Percentiles rank a stretch among this genome's conserved stretches.
Conservation (phyloP, 2,888 invertebrate species). For the Drosophila anceps region DNA sequence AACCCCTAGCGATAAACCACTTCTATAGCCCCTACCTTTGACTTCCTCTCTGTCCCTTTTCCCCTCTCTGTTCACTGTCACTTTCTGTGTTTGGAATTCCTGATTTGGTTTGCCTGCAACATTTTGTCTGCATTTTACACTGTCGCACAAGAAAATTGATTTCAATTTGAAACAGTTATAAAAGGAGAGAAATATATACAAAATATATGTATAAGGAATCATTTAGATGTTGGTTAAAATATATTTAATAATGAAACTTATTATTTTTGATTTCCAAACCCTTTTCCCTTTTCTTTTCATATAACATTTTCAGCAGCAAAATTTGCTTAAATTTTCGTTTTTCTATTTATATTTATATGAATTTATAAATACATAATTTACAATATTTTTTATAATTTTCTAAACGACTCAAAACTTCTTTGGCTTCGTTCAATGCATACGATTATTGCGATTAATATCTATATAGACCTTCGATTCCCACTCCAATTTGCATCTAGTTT, state of each 20-base stretch:
- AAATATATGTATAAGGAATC: background rate
- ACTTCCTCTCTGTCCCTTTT: background rate
- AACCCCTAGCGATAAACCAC: background rate
- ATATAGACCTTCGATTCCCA: conserved; percentile 8
- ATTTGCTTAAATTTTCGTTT: conserved; percentile 12
- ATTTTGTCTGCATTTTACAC: conserved; percentile 29
- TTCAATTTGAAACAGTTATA: background rate
- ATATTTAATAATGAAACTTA: background rate
- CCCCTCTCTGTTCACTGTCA: conserved; percentile 2
- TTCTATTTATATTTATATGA: conserved; percentile 24
- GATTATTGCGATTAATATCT: conserved; percentile 1
- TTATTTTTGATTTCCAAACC: background rate
- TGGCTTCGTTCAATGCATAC: conserved; percentile 38
- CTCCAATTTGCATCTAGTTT: background rate
- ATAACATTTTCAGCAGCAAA: background rate
- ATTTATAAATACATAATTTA: conserved; percentile 43
- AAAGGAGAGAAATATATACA: background rate
- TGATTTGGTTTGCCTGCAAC: conserved; percentile 42
- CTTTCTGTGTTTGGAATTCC: conserved; percentile 55
- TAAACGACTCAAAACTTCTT: conserved; percentile 52
- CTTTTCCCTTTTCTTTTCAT: background rate
- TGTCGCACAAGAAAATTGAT: conserved; percentile 1
- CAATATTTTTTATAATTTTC: conserved; percentile 17
- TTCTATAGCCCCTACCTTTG: background rate
- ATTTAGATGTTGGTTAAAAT: background rate